A percentile compares a stretch with the other conserved stretches of the same genome.
phyloP scores from a whole-genome alignment of 2,888 invertebrate genomes.

The Sussaba pulchella region DNA sequence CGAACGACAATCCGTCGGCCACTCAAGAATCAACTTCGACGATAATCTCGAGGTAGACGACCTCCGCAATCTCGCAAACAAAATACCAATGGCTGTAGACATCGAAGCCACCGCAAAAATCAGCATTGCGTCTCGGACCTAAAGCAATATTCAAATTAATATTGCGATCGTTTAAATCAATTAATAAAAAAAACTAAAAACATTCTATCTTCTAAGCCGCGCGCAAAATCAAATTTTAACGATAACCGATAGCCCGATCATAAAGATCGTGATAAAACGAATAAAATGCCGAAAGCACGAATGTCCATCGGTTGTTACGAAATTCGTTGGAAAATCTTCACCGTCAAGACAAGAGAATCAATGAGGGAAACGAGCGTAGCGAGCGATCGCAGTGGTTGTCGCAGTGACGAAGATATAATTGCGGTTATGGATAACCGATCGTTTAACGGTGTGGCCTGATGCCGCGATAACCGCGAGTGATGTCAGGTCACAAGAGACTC shows the following conservation, averaged over 20 bases:
- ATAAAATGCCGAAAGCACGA: conserved; percentile 60
- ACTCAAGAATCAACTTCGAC: background rate
- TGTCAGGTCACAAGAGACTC: conserved; percentile 51
- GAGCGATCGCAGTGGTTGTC: conserved; percentile 6
- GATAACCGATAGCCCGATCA: background rate
- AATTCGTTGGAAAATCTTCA: background rate
- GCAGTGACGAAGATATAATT: conserved; percentile 9
- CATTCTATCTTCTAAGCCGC: no score
- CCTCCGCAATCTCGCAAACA: background rate
- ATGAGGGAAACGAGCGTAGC: background rate
- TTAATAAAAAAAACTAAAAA: background rate
- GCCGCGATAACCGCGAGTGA: conserved; percentile 48
- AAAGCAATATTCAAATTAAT: background rate
- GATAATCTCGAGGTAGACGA: background rate
- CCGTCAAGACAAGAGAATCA: background rate
- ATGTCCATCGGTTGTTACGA: background rate
- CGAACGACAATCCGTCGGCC: conserved; percentile 1
- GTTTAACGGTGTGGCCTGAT: conserved; percentile 50
- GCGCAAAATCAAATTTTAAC: background rate
- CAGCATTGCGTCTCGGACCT: conserved; percentile 4
- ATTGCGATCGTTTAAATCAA: background rate
- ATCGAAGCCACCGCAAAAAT: background rate
- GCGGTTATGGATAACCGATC: conserved; percentile 10
- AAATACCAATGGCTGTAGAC: background rate
- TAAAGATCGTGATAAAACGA: background rate